phyloP scores from a whole-genome alignment of 1,140 invertebrate genomes.

The Ridgeia piscesae region DNA sequence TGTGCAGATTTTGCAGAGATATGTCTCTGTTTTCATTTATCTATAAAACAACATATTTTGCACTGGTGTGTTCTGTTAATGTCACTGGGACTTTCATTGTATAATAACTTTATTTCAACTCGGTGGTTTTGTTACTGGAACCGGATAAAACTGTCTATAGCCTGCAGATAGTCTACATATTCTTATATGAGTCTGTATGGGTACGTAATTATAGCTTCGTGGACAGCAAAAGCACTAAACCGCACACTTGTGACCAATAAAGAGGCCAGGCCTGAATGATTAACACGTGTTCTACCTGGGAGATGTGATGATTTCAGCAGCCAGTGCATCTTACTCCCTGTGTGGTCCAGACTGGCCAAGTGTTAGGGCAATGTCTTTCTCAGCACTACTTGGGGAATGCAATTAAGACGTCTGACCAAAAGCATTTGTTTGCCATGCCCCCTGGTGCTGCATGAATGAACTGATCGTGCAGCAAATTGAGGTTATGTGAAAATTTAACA shows the following conservation, averaged over 20 bases:
- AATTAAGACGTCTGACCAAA: background rate
- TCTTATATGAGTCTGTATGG: no score
- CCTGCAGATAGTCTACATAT: no score
- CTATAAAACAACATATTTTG: no score
- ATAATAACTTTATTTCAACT: no score
- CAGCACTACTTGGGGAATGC: background rate
- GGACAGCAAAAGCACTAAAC: background rate
- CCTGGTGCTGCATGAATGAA: background rate
- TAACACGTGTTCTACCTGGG: background rate
- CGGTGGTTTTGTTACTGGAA: no score
- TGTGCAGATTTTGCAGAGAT: no score
- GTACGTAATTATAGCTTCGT: no score
- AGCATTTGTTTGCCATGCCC: background rate
- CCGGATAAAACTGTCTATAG: no score
- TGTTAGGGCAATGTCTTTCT: background rate
- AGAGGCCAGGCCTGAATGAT: background rate
- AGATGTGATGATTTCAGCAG: background rate
- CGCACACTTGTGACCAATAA: background rate
- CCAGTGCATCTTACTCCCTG: background rate
- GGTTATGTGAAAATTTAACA: no score
- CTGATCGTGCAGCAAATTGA: background rate
- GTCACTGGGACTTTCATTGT: no score
- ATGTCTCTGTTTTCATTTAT: no score
- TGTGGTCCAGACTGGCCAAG: background rate
- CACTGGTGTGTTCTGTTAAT: no score